Conservation (phyloP, 2,797 vertebrate species). For the Sebastes nivosus region DNA sequence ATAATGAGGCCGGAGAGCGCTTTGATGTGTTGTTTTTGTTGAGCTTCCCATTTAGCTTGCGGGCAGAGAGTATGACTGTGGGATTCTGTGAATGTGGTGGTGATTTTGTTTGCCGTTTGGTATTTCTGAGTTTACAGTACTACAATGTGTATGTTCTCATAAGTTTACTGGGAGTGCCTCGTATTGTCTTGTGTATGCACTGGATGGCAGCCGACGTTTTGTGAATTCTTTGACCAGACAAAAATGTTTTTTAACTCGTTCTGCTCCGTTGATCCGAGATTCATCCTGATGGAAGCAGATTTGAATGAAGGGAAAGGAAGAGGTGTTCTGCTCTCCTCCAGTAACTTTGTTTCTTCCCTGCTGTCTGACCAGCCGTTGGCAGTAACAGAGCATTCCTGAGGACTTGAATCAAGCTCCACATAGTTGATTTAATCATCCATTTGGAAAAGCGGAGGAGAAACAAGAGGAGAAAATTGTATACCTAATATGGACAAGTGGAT, state of each 20-base stretch:
- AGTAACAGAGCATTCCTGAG: constrained; percentile 90
- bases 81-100: constrained; percentile 57
- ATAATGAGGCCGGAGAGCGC: constrained; percentile 55
- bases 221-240: constrained; percentile 11
- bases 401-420: constrained; percentile 95
- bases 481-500: constrained; percentile 99
- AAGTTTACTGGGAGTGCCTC: constrained; percentile 21
- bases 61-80: constrained; percentile 58
- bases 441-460: constrained; percentile 82
- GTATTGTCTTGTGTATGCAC: neutral
- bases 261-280: constrained; percentile 38
- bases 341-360: constrained; percentile 84
- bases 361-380: constrained; percentile 91
- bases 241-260: constrained; percentile 10
- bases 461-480: constrained; percentile 88
- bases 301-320: constrained; percentile 80
- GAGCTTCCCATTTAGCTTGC: constrained; percentile 60
- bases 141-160: constrained; percentile 39
- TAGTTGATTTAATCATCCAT: constrained; percentile 98
- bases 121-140: constrained; percentile 48
- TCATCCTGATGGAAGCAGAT: constrained; percentile 69
- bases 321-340: constrained; percentile 59
- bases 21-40: constrained; percentile 67
- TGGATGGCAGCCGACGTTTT: neutral
- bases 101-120: constrained; percentile 52